Base-by-base conservation (phyloP, 2,797 vertebrate species). In the Peromyscus nudipes region DNA sequence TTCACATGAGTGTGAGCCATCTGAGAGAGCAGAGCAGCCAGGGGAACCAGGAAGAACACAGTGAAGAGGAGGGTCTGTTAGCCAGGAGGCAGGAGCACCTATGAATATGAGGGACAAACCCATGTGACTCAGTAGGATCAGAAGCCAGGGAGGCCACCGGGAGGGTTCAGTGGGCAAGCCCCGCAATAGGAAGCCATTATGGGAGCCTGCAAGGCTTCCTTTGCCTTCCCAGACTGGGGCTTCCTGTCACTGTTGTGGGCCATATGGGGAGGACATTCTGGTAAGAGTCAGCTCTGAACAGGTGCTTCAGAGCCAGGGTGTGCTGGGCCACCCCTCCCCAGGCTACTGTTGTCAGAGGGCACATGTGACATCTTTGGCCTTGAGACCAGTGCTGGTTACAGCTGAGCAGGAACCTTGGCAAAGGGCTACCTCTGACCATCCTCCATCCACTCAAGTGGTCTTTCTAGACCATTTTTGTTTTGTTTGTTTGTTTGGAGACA, bases 41-140 rank as follows among this genome's bases (percentile, higher is more conserved):
- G 1, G 7, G n/a, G 27, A 23, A 13, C 29, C 1, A 0, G 37
- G 27, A 49, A n/a, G n/a, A 21, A 2, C 6, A 2, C 2, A 1
- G 12, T 1, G 1, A n/a, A 62, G 69, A 3, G 52, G 60, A 29
- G 49, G 40, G 34, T n/a, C 46, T 65, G 19, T 10, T 11, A 40
- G 14, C 79, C 25, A 37, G 1, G 34, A 7, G 11, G 60, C 34
- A n/a, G 16, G 16, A 80, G 40, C 0, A 7, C 80, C 40, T 40
- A 27, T 1, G 34, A 65, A 31, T 46, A 2, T 4, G 14, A 8
- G 12, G 14, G 23, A 4, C 11, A 17, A 57, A 40, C 31, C 55
- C 52, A 17, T 9, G 55, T 62, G 71, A 64, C 13, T 64, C 14
- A 17, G 80, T 34, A 79, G 62, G 62, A 67, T 67, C 34, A 5